Evolutionary conservation across 1,140 invertebrate genomes (phyloP), one percentile per base, ranked within the genome.

Genomic region (Caenorhabditis tropicalis): DNA sequence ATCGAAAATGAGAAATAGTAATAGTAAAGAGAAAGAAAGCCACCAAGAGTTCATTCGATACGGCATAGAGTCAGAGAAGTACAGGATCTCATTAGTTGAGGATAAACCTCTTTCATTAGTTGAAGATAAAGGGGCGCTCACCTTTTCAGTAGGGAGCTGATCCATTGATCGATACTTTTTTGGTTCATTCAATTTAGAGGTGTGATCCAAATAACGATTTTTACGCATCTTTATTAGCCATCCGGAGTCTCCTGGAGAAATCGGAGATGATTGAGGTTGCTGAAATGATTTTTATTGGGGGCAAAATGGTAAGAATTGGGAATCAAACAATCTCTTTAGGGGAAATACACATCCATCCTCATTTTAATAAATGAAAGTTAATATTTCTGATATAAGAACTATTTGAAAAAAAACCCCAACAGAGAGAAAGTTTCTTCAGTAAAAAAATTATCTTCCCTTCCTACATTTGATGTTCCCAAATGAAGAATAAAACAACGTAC

Each of bases 211-310:
- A 29, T 83, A 83, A 10, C 79, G 70, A 43, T 79, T 65, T 29
- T 79, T 84, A 0, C 83, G n/a, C 83, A 81, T 81, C 43, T 84
- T 84, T 9, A 84, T 81, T 19, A 84, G 21, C 33, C 53, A 49
- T 39, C 74, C 83, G 31, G 60, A 48, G 58, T 82, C 82, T 43
- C 65, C 65, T 19, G 65, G 65, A 27, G 65, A 51, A 39, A 82
- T 82, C n/a, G 82, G 60, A 12, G 82, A 74, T 43, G 82, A 39
- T 51, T 82, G 33, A 6, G 58, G 36, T 24, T 82, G 33, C 82
- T 82, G 58, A 7, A 82, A 43, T 21, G 1, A 7, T 46, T 27
- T 27, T 31, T 31, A 31, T 31, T n/a, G n/a, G n/a, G n/a, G n/a
- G n/a, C n/a, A n/a, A n/a, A n/a, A n/a, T n/a, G n/a, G n/a, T n/a